Conservation (phyloP, 2,888 invertebrate genomes). For the Blastobasis lacticolella region DNA sequence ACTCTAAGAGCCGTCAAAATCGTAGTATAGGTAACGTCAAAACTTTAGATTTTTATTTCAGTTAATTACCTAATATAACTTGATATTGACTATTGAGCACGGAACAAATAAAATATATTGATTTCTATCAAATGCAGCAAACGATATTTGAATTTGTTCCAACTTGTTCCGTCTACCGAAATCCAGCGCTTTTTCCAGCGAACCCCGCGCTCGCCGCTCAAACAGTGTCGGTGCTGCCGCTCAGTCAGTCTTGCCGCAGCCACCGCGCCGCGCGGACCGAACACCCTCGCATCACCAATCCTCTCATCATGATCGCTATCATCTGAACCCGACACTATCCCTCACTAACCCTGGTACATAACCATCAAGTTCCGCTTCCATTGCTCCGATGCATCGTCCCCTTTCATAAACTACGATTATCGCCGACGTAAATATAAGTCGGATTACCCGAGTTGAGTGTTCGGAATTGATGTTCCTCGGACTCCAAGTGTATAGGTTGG, state of each 20-base stretch:
- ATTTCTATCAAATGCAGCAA: too few relatives aligned
- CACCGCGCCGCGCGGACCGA: slow-evolving; percentile 46
- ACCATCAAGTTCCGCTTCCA: neutral
- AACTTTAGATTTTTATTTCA: too few relatives aligned
- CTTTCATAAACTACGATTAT: too few relatives aligned
- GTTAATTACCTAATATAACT: too few relatives aligned
- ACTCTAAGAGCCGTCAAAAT: too few relatives aligned
- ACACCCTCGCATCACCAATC: slow-evolving; percentile 15
- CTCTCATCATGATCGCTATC: slow-evolving; percentile 46
- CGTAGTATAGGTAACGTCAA: too few relatives aligned
- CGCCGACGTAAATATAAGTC: slow-evolving; percentile 13
- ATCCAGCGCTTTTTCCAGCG: too few relatives aligned
- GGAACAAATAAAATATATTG: too few relatives aligned
- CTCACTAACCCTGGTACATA: slow-evolving; percentile 4
- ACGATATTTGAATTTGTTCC: too few relatives aligned
- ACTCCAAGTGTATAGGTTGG: slow-evolving; percentile 15
- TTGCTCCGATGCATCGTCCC: neutral
- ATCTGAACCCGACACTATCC: slow-evolving; percentile 9
- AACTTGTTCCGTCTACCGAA: too few relatives aligned
- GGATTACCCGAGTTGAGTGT: neutral
- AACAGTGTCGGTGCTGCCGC: slow-evolving; percentile 12
- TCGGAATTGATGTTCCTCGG: slow-evolving; percentile 14
- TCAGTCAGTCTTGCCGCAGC: slow-evolving; percentile 59
- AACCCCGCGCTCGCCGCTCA: neutral
- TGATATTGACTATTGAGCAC: too few relatives aligned